Percentiles rank a stretch among this genome's conserved stretches.
Evolutionary conservation across 2,888 invertebrate species (phyloP).

Genomic region (Trisateles emortualis): DNA sequence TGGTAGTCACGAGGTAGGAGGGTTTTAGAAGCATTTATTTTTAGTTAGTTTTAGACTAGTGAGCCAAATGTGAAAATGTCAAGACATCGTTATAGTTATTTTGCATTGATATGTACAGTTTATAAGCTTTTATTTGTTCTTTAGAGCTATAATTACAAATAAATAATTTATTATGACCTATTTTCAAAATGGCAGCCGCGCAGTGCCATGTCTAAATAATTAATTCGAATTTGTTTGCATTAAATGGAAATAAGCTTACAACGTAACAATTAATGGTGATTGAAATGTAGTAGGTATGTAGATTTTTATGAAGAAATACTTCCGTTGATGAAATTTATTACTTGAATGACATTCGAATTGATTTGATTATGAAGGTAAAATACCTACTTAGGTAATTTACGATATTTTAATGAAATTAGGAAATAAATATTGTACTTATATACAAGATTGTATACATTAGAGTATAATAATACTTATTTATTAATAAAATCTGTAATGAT

Average conservation of each 20-base stretch:
- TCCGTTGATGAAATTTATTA: too few species aligned
- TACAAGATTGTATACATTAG: too few species aligned
- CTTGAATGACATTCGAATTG: too few species aligned
- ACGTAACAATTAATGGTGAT: not conserved
- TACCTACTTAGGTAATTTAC: too few species aligned
- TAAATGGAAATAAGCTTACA: too few species aligned
- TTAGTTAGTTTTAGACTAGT: constrained; percentile 49
- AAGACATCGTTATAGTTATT: constrained; percentile 39
- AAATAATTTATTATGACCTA: constrained; percentile 28
- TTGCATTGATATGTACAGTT: constrained; percentile 42
- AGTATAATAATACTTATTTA: too few species aligned
- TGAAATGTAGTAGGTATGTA: too few species aligned
- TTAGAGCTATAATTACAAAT: constrained; percentile 26
- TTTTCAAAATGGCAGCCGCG: constrained; percentile 32
- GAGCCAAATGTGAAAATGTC: constrained; percentile 54
- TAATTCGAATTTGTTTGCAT: not conserved
- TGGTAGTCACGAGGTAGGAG: constrained; percentile 48
- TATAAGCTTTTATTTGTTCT: constrained; percentile 36
- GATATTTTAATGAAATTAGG: too few species aligned
- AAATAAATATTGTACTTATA: too few species aligned
- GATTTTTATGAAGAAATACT: too few species aligned
- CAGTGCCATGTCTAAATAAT: not conserved
- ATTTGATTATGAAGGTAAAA: too few species aligned
- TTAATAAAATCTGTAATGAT: too few species aligned
- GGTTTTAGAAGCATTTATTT: constrained; percentile 46